phyloP scores from a whole-genome alignment of 2,888 invertebrate genomes.

The Bibio marci region DNA sequence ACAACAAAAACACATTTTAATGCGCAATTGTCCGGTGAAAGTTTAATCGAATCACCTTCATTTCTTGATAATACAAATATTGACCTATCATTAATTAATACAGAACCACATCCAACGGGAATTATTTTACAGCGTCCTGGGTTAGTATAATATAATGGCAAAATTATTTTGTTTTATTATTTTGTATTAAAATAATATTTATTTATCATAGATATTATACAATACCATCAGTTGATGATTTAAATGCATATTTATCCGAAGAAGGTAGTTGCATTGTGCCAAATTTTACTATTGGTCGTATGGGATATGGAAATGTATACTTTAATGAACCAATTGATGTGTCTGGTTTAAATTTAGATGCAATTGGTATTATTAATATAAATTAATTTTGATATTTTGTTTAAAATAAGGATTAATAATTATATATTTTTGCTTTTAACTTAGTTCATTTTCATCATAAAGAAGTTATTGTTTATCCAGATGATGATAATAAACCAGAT shows the following conservation, averaged over 20 bases:
- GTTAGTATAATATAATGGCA: constrained; percentile 8
- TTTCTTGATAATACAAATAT: constrained; percentile 13
- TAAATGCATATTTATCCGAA: constrained; percentile 50
- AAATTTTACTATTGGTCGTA: constrained; percentile 74
- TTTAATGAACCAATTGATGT: constrained; percentile 76
- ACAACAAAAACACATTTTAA: neutral
- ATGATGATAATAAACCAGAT: constrained; percentile 72
- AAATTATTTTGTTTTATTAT: neutral
- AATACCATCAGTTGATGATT: constrained; percentile 66
- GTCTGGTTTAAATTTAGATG: constrained; percentile 69
- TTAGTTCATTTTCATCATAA: constrained; percentile 78
- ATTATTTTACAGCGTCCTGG: constrained; percentile 61
- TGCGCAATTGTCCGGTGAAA: constrained; percentile 16
- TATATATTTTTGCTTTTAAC: constrained; percentile 22
- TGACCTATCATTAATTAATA: constrained; percentile 11
- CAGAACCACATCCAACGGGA: constrained; percentile 50
- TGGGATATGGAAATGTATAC: constrained; percentile 79
- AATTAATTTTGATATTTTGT: constrained; percentile 6
- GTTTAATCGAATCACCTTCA: constrained; percentile 11
- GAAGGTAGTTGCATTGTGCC: constrained; percentile 68
- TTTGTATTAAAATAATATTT: neutral
- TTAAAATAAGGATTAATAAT: too few species aligned
- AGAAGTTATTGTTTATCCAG: constrained; percentile 90
- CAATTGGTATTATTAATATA: constrained; percentile 38
- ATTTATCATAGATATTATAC: constrained; percentile 52